Percentiles rank a stretch among this genome's conserved stretches.
These are phyloP conservation scores for Patiria pectinifera DNA, from an alignment of 53 echinoderm and acorn worm genomes.

Conservation along the genomic window DNA sequence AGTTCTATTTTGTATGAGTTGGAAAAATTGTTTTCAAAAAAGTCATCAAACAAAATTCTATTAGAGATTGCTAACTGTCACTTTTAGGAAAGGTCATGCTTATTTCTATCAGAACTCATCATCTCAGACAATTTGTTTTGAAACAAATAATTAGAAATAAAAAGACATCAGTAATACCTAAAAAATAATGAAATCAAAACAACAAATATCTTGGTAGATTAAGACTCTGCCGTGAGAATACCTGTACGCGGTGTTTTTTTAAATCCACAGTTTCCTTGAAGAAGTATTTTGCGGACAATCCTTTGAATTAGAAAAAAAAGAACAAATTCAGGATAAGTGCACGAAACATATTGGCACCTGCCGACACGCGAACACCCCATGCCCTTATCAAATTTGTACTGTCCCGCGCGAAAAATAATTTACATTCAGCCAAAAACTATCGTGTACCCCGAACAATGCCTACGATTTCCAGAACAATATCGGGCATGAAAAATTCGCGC, in stretches of 20 bases:
- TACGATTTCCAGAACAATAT: slow-evolving; percentile 45
- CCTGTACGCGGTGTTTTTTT: too few species aligned
- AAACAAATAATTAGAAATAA: too few species aligned
- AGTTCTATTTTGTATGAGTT: too few species aligned
- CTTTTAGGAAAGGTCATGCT: too few species aligned
- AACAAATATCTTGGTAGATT: not conserved
- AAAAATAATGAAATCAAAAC: not conserved
- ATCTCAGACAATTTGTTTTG: too few species aligned
- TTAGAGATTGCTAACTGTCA: too few species aligned
- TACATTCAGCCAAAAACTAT: slow-evolving; percentile 37
- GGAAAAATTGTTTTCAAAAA: too few species aligned
- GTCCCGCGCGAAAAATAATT: slow-evolving; percentile 25
- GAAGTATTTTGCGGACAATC: not conserved
- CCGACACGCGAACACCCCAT: slow-evolving; percentile 36
- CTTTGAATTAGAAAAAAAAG: not conserved
- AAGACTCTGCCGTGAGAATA: too few species aligned
- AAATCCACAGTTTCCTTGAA: too few species aligned
- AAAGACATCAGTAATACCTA: not conserved
- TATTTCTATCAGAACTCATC: too few species aligned
- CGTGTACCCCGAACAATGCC: slow-evolving; percentile 42
- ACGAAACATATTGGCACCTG: slow-evolving; percentile 5
- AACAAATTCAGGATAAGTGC: not conserved
- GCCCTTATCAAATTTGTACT: not conserved
- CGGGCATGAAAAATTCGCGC: slow-evolving; percentile 5
- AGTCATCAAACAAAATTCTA: too few species aligned